Percentiles rank a stretch among this genome's conserved stretches.
Conservation (phyloP, 2,113 vertebrate species). For the Siniperca knerii region DNA sequence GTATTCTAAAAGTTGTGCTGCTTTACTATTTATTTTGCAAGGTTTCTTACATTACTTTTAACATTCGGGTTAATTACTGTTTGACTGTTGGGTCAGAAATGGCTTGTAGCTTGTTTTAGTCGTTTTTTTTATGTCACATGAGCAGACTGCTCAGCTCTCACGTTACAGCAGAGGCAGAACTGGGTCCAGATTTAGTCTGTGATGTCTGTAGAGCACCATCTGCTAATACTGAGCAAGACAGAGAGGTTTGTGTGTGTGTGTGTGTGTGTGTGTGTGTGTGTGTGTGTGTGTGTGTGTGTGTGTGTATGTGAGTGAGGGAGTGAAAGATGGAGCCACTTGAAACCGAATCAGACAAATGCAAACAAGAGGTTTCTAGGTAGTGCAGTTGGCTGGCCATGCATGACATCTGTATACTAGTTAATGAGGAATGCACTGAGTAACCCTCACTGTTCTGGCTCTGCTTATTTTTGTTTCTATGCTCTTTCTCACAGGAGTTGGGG, state of each 20-base stretch:
- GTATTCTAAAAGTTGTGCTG: neutral
- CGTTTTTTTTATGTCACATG: slow-evolving; percentile 20
- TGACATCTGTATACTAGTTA: slow-evolving; percentile 62
- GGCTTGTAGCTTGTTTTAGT: neutral
- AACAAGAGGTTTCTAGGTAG: slow-evolving; percentile 11
- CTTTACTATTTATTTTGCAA: neutral
- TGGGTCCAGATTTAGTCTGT: slow-evolving; percentile 60
- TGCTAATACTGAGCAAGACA: slow-evolving; percentile 24
- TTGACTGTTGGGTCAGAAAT: neutral
- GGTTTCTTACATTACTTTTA: neutral
- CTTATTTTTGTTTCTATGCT: slow-evolving; percentile 31
- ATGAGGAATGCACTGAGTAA: slow-evolving; percentile 74
- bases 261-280: too few relatives aligned
- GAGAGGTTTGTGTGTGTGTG: neutral
- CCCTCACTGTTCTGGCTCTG: slow-evolving; percentile 54
- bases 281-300: neutral
- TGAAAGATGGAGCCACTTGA: slow-evolving; percentile 14
- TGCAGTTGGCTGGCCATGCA: slow-evolving; percentile 28
- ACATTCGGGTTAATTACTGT: neutral
- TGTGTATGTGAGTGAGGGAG: slow-evolving; percentile 9
- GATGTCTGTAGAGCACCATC: slow-evolving; percentile 35
- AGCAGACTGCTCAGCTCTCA: slow-evolving; percentile 43
- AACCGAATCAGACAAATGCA: neutral
- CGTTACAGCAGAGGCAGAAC: slow-evolving; percentile 48
- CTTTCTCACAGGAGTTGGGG: slow-evolving; percentile 90